Conservation (phyloP, 2,888 invertebrate genomes). For the Drosophila vallismaia region DNA sequence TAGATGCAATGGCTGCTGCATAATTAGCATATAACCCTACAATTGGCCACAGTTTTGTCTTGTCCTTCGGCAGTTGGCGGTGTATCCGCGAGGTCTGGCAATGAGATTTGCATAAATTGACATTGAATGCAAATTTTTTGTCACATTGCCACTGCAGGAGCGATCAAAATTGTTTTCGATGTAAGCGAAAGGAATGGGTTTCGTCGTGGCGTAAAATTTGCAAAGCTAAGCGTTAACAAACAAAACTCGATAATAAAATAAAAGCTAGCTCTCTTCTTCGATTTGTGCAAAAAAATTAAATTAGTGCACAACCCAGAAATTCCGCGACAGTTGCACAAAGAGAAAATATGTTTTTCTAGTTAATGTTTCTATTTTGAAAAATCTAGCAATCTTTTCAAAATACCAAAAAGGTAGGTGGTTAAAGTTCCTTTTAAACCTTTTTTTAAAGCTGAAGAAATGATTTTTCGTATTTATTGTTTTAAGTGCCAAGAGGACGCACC, state of each 20-base stretch:
- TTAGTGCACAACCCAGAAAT: slow-evolving; percentile 59
- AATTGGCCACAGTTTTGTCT: slow-evolving; percentile 65
- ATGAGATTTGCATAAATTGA: slow-evolving; percentile 82
- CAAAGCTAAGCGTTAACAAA: slow-evolving; percentile 76
- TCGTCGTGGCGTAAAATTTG: slow-evolving; percentile 35
- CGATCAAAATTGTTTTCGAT: slow-evolving; percentile 62
- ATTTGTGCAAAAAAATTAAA: slow-evolving; percentile 74
- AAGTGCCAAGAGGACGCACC: not conserved
- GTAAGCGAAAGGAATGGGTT: slow-evolving; percentile 34
- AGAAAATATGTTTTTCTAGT: not conserved
- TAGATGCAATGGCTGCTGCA: slow-evolving; percentile 38
- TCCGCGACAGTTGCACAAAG: slow-evolving; percentile 14
- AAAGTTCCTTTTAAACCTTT: too few species aligned
- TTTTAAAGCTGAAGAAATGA: not conserved
- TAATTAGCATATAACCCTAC: slow-evolving; percentile 51
- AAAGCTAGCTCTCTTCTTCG: slow-evolving; percentile 51
- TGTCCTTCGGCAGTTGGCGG: slow-evolving; percentile 34
- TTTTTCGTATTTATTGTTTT: not conserved
- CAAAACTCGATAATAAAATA: slow-evolving; percentile 77
- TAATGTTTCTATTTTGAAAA: not conserved
- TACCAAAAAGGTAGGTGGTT: too few species aligned
- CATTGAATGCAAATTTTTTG: slow-evolving; percentile 79
- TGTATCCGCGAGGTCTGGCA: slow-evolving; percentile 46
- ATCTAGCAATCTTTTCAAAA: not conserved
- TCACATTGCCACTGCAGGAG: slow-evolving; percentile 46